Evolutionary conservation across 2,888 invertebrate species (phyloP).

Genomic region (Drosophila macrospina): DNA sequence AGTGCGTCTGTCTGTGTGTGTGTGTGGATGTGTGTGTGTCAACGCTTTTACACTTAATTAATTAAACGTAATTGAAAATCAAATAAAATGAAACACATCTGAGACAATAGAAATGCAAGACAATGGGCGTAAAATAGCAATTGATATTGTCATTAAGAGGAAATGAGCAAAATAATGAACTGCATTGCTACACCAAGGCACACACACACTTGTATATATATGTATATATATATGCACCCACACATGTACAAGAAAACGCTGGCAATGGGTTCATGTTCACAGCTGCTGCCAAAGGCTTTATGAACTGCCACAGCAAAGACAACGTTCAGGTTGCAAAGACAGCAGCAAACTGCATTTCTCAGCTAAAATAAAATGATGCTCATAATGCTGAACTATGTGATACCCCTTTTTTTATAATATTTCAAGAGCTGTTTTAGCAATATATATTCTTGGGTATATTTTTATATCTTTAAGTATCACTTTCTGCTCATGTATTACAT

Average conservation of each 20-base stretch:
- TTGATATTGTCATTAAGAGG: conserved; percentile 80
- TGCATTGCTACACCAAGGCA: conserved; percentile 29
- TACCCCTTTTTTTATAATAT: neutral
- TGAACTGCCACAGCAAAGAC: conserved; percentile 56
- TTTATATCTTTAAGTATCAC: neutral
- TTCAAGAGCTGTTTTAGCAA: too few relatives aligned
- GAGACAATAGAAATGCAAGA: conserved; percentile 71
- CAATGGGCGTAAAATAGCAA: conserved; percentile 74
- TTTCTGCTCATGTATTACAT: neutral
- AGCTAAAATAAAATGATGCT: neutral
- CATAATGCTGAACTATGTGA: conserved; percentile 1
- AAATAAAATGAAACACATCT: conserved; percentile 67
- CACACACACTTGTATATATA: conserved; percentile 2
- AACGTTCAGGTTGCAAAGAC: conserved; percentile 34
- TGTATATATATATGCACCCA: neutral
- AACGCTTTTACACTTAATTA: conserved; percentile 78
- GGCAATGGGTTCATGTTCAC: conserved; percentile 50
- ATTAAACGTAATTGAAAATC: conserved; percentile 79
- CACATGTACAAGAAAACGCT: neutral
- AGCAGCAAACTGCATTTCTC: conserved; percentile 41
- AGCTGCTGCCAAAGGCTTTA: conserved; percentile 67
- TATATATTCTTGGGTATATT: neutral
- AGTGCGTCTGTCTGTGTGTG: conserved; percentile 2
- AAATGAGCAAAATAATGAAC: conserved; percentile 78
- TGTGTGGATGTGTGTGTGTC: conserved; percentile 24